Evolutionary conservation across 92 coral and sea anemone genomes (phyloP), one percentile per base, ranked within the genome.

Genomic region (Virgularia gustaviana): DNA sequence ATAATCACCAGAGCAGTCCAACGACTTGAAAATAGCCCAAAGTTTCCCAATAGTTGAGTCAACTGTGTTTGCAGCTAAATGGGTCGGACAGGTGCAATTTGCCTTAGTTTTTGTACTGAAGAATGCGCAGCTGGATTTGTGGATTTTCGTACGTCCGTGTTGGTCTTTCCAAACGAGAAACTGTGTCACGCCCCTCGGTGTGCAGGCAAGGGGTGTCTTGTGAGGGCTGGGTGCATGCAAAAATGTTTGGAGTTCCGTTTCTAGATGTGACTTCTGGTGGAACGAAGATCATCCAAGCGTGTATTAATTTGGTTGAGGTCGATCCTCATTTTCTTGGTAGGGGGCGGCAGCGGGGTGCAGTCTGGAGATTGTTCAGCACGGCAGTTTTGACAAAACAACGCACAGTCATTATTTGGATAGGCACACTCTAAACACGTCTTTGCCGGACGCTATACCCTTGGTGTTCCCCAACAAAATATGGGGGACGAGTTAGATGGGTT

Each of bases 21-120:
- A 3, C 47, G 56, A 51, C 37, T 37, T 59, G 31, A 81, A 75
- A 20, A 80, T 73, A 16, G 73, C 22, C 0, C 88, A 53, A 6
- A 73, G 66, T 44, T 73, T 84, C 1, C 82, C 85, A 29, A 73
- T 72, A 18, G 24, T 33, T 19, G 70, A 62, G 25, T 86, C 79
- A 31, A 78, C 90, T 11, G 87, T 86, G 10, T 84, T 65, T 13
- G 84, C 81, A 55, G 90, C 80, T 10, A 86, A 57, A 59, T 84
- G 75, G 23, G 60, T 77, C 24, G 87, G 87, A 58, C 90, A 78
- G 34, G 38, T 33, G 57, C 87, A 85, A 22, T 27, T 18, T 7
- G 41, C 68, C 61, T 30, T 63, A 9, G 65, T 49, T 36, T 52
- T 47, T 29, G 66, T 47, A n/a, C 81, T 77, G n/a, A 73, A 55